Evolutionary conservation across 2,113 vertebrate species (phyloP).

Genomic region (Nicator chloris): DNA sequence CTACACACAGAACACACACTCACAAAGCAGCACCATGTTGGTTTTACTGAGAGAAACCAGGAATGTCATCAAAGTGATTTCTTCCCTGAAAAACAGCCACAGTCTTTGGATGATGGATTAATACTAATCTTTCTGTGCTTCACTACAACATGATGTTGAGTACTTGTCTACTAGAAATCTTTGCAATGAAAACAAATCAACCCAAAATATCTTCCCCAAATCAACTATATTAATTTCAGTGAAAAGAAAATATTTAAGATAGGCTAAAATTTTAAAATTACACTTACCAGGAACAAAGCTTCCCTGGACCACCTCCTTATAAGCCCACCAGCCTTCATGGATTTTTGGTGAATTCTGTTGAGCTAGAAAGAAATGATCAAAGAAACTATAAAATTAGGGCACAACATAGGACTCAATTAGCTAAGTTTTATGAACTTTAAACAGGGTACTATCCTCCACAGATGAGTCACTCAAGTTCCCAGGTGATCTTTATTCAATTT

Average conservation of each 20-base stretch:
- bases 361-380: slow-evolving; percentile 76
- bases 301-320: slow-evolving; percentile 98
- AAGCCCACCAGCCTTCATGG: slow-evolving; percentile 99
- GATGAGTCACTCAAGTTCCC: neutral
- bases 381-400: neutral
- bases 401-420: neutral
- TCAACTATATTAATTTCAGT: neutral
- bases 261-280: neutral
- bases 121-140: neutral
- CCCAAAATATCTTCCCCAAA: neutral
- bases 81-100: neutral
- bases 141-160: neutral
- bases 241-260: neutral
- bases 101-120: neutral
- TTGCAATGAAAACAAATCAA: neutral
- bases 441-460: neutral
- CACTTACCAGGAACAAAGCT: slow-evolving; percentile 98
- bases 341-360: slow-evolving; percentile 96
- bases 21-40: neutral
- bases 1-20: neutral
- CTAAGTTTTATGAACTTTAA: neutral
- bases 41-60: neutral
- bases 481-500: neutral
- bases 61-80: neutral
- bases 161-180: neutral